Conservation (phyloP, 2,797 vertebrate genomes). For the Cossypha heuglini region DNA sequence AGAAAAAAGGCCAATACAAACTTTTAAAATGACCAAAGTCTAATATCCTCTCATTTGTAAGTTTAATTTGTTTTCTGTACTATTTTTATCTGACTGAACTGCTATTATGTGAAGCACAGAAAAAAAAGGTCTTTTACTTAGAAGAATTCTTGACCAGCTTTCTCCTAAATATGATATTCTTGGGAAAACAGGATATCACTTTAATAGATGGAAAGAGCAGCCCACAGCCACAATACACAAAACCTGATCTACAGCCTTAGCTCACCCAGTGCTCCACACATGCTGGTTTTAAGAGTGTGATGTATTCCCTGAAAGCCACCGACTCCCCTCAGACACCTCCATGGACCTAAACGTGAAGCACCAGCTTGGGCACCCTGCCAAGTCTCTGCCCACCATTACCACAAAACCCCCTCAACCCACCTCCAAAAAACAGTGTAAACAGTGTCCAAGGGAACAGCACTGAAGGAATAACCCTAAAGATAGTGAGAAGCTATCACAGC, state of each 20-base stretch:
- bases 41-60: slow-evolving; percentile 62
- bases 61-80: slow-evolving; percentile 60
- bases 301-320: background rate
- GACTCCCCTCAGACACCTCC: background rate
- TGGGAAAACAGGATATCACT: slow-evolving; percentile 66
- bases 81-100: slow-evolving; percentile 54
- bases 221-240: slow-evolving; percentile 48
- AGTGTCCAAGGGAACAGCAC: background rate
- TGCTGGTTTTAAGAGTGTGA: background rate
- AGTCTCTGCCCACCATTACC: background rate
- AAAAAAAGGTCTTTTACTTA: slow-evolving; percentile 15
- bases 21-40: slow-evolving; percentile 44
- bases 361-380: background rate
- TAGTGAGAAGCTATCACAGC: background rate
- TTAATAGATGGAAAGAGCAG: slow-evolving; percentile 61
- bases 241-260: slow-evolving; percentile 35
- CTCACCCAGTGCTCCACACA: background rate
- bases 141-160: slow-evolving; percentile 38
- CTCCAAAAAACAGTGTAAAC: background rate
- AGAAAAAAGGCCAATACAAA: slow-evolving; percentile 47
- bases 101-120: slow-evolving; percentile 35
- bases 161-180: slow-evolving; percentile 61
- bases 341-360: background rate
- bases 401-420: background rate
- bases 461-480: background rate